Base-by-base conservation (phyloP, 2,797 vertebrate genomes). In the Perodicticus potto region DNA sequence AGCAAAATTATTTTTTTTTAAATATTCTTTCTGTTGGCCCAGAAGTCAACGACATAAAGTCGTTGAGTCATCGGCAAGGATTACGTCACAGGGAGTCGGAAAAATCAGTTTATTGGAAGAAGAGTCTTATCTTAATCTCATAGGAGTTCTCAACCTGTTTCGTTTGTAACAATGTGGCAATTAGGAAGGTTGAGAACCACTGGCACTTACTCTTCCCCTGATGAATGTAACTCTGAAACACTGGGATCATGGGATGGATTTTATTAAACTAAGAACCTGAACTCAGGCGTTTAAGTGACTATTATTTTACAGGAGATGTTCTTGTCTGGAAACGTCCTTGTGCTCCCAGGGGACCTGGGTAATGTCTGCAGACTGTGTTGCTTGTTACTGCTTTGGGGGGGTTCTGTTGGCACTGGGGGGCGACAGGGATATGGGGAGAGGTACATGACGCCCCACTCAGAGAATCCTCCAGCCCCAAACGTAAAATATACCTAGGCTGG, bases 401-500 rank as follows among this genome's bases (percentile, higher is more conserved):
- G 22, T 57, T n/a, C 22, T 16, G 3, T n/a, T 8, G n/a, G 8
- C n/a, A 37, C 12, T 16, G 22, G 20, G 7, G 20, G 22, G 34
- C 13, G 53, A 32, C 32, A 55, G 32, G 32, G 49, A 13, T 0
- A 49, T 49, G 49, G 49, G 13, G 12, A 12, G 13, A 4, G 8
- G 32, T 20, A 55, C 19, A 23, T 49, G 76, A 78, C 7, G 14
- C 23, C 27, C n/a, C 80, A n/a, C 9, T 7, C n/a, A 25, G 2
- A 83, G 23, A 40, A 19, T 1, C n/a, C 7, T 22, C 55, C 23
- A 25, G 19, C 7, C 34, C 12, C 17, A 45, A 29, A 23, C 12
- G 55, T 22, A 29, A 20, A 19, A 16, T 0, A 14, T 8, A 29
- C 0, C 0, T 0, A 53, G 67, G 17, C 14, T 7, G 23, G 29